Base-by-base conservation (phyloP, 1,140 invertebrate species). In the Caenorhabditis brenneri region DNA sequence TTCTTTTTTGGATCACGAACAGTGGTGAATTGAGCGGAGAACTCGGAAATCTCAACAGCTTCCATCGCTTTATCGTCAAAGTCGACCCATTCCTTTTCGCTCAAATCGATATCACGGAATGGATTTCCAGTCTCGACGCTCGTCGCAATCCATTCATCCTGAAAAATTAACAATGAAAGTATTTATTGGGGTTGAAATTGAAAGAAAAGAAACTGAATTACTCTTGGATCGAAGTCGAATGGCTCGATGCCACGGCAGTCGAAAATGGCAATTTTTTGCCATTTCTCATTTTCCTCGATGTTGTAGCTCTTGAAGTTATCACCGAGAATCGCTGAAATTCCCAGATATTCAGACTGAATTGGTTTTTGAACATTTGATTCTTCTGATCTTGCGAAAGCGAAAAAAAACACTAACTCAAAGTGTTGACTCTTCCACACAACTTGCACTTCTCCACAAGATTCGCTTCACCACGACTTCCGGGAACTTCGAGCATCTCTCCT, bases 241-340 rank as follows among this genome's bases (percentile, higher is more conserved):
- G 95, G 95, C 89, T 97, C 95, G 12, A 96, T 92, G 39, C 96
- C 96, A 86, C 96, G 92, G 88, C 96, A 97, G 90, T 97, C 96
- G 91, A 97, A 97, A 39, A 92, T 92, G 1, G 95, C 94, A 60
- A 97, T 93, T 0, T 94, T 94, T 91, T 96, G 95, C 86, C 95
- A 97, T 84, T 94, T 93, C 46, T 82, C 93, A 92, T 85, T 93
- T 91, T 95, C 94, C 15, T 95, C 93, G 9, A 90, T 92, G 5
- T 92, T 94, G 86, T 93, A 94, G 27, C 90, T 84, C 46, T 86
- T 88, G n/a, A 92, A 85, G 2, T 89, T 88, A 48, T 93, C 93
- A 53, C 87, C 86, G 10, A 93, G 65, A 84, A 93, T 93, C 83
- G 92, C 93, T 93, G 87, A 88, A 27, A 29, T 27, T n/a, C n/a